phyloP scores from a whole-genome alignment of 2,888 invertebrate genomes.

The Lochmaea capreae region DNA sequence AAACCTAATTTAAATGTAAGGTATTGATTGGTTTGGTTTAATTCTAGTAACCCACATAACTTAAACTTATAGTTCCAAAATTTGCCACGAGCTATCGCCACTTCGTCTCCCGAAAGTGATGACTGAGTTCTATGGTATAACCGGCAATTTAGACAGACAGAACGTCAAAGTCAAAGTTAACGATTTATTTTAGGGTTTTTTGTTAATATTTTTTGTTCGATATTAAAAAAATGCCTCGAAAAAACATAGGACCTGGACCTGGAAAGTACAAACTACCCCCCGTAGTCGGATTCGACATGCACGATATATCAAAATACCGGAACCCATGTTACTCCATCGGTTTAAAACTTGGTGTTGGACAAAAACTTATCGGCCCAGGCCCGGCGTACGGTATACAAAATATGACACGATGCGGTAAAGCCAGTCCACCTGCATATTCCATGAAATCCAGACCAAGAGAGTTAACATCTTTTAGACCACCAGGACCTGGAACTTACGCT shows the following conservation, averaged over 20 bases:
- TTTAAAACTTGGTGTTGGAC: conserved; percentile 54
- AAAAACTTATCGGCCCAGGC: conserved; percentile 61
- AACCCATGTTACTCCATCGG: conserved; percentile 76
- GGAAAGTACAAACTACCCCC: conserved; percentile 73
- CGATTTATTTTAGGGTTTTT: neutral
- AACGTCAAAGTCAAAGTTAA: no score
- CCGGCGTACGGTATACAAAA: conserved; percentile 68
- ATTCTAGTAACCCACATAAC: no score
- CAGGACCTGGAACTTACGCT: conserved; percentile 75
- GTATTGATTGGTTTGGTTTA: no score
- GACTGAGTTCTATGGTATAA: no score
- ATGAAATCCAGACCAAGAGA: conserved; percentile 54
- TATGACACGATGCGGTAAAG: conserved; percentile 64
- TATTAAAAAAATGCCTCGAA: conserved; percentile 32
- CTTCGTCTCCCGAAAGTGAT: no score
- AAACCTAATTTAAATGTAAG: no score
- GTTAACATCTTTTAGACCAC: conserved; percentile 62
- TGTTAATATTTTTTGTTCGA: conserved; percentile 17
- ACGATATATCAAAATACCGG: conserved; percentile 73
- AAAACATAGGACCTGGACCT: conserved; percentile 73
- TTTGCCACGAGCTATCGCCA: no score
- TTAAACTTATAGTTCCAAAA: no score
- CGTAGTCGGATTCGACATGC: conserved; percentile 71
- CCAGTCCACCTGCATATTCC: conserved; percentile 68
- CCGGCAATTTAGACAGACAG: neutral